Evolutionary conservation across 2,888 invertebrate species (phyloP).

Genomic region (Phengaris alcon): DNA sequence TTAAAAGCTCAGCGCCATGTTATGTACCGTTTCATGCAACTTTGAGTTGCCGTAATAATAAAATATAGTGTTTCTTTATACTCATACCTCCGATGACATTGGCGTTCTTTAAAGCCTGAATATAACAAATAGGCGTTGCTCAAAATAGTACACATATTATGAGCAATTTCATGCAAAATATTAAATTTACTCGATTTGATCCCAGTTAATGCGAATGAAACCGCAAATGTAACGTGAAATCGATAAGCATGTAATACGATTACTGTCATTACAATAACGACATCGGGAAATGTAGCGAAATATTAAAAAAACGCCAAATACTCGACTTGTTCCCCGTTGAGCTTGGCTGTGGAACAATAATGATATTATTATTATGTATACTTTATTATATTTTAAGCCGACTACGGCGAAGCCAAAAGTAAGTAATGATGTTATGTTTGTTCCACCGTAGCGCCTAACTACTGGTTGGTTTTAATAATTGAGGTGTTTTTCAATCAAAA

Average conservation of each 20-base stretch:
- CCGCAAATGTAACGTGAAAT: conserved; percentile 36
- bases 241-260: conserved; percentile 35
- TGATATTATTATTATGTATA: not conserved
- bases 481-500: too few species aligned
- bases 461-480: too few species aligned
- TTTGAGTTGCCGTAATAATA: too few species aligned
- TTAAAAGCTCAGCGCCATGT: too few species aligned
- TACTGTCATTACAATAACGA: conserved; percentile 33
- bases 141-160: not conserved
- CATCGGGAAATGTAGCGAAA: conserved; percentile 29
- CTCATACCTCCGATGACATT: too few species aligned
- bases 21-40: too few species aligned
- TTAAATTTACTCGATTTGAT: conserved; percentile 13
- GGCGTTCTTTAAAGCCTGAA: not conserved
- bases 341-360: not conserved
- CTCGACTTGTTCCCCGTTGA: not conserved
- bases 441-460: too few species aligned
- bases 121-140: not conserved
- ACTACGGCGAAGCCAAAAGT: too few species aligned
- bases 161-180: conserved; percentile 4
- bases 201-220: conserved; percentile 26
- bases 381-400: not conserved
- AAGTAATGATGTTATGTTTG: too few species aligned
- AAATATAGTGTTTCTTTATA: too few species aligned
- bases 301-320: conserved; percentile 14